These are phyloP conservation scores for Galemys pyrenaicus DNA, from an alignment of 2,113 vertebrate genomes.

Conservation along the genomic window DNA sequence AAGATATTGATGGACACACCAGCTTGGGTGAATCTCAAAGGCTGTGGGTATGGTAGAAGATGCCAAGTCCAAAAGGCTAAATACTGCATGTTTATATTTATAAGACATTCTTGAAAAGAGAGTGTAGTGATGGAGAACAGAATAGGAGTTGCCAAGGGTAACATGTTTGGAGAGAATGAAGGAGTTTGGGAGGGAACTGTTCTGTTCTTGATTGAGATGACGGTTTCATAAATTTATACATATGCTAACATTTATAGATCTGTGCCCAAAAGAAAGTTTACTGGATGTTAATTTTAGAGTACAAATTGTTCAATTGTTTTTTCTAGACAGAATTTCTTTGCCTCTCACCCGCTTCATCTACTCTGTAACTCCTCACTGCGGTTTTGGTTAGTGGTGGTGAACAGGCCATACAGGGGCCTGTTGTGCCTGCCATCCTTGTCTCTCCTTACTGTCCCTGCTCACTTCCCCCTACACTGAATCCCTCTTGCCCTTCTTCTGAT, in stretches of 20 bases:
- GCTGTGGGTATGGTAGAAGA: neutral
- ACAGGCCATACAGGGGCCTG: too few species aligned
- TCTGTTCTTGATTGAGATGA: neutral
- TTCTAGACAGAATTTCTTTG: neutral
- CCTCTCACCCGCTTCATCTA: neutral
- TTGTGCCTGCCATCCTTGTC: too few species aligned
- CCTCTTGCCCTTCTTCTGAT: neutral
- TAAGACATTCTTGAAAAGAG: too few species aligned
- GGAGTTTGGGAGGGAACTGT: neutral
- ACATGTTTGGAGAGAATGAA: neutral
- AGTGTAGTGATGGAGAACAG: neutral
- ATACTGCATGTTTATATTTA: too few species aligned
- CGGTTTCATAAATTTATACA: neutral
- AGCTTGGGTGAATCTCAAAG: neutral
- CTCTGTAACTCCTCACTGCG: accelerated
- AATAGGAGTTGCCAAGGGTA: neutral
- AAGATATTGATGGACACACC: too few species aligned
- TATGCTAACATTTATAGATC: neutral
- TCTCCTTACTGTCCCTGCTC: neutral
- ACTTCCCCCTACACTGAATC: neutral
- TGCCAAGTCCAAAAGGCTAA: neutral
- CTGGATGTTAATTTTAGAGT: neutral
- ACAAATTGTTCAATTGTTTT: neutral
- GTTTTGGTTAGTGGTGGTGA: neutral
- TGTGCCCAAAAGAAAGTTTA: neutral